Evolutionary conservation across 2,888 invertebrate genomes (phyloP), one percentile per base, ranked within the genome.

Genomic region (Orchestes rusci): DNA sequence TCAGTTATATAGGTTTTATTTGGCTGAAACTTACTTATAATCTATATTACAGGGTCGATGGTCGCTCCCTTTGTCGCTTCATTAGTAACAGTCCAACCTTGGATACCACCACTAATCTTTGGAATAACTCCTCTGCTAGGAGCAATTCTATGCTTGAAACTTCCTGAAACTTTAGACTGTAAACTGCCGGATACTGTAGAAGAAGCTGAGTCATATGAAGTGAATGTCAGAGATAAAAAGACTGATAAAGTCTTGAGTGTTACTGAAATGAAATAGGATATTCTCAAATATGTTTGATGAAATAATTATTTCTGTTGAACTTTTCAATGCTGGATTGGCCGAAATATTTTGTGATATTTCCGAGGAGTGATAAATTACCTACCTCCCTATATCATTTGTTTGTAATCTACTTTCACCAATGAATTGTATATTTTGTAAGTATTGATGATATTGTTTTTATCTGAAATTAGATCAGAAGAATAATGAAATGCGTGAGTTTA

Each of bases 21-120:
- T n/a, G n/a, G n/a, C n/a, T n/a, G n/a, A n/a, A n/a, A n/a, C n/a
- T n/a, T n/a, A n/a, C n/a, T n/a, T n/a, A n/a, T n/a, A n/a, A n/a
- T n/a, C n/a, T n/a, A n/a, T n/a, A n/a, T n/a, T n/a, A 4, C 18
- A 48, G 93, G 93, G 4, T 89, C 90, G 0, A 87, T 92, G 74
- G 56, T 82, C 3, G 88, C 92, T 1, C 91, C 92, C 0, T 86
- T 86, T 57, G 77, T 92, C 2, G 82, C 84, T 2, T 76, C 81
- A n/a, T 62, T 87, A 17, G 61, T 57, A 2, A 52, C 51, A 23
- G 69, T 76, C 1, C 67, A 70, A 43, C 60, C 67, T 0, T 82
- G 78, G 77, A 59, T 85, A 12, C 84, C 88, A 2, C 82, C 88
- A 0, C 57, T 82, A 10, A 73, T 83, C 28, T 50, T 50, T 16